These are phyloP conservation scores for Crepidodera aurea DNA, from an alignment of 2,888 invertebrate genomes.

Conservation along the genomic window DNA sequence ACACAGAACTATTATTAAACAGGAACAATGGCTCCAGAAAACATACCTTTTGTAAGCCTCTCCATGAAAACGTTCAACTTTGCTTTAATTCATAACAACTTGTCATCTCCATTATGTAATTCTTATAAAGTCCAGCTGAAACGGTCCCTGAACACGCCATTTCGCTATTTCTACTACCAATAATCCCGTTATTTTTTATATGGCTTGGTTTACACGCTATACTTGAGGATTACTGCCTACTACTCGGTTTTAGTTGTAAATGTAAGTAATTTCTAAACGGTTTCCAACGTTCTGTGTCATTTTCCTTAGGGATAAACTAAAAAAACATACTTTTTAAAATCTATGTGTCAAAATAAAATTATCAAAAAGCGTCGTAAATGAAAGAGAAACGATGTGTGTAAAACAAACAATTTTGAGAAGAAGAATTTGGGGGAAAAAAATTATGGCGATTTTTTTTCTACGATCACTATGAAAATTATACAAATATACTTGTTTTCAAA, in stretches of 20 bases:
- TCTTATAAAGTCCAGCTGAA: constrained; percentile 24
- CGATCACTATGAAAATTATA: no score
- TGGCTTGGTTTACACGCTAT: neutral
- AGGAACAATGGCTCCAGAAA: constrained; percentile 32
- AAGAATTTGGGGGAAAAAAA: no score
- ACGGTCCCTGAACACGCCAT: constrained; percentile 22
- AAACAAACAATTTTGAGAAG: no score
- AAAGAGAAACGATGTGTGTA: no score
- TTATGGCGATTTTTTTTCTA: no score
- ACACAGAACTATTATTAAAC: constrained; percentile 35
- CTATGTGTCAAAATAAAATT: no score
- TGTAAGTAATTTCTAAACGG: no score
- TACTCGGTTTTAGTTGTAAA: neutral
- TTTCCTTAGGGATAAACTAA: no score
- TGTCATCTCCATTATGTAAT: constrained; percentile 33
- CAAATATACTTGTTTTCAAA: no score
- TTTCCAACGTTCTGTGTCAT: no score
- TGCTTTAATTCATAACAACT: constrained; percentile 36
- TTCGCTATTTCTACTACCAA: constrained; percentile 21
- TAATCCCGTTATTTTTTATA: constrained; percentile 8
- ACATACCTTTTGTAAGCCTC: constrained; percentile 33
- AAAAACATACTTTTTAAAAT: no score
- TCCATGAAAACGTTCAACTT: constrained; percentile 29
- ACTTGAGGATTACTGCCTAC: neutral
- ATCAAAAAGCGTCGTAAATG: no score